phyloP scores from a whole-genome alignment of 2,113 vertebrate genomes.

The Microcebus lehilahytsara region DNA sequence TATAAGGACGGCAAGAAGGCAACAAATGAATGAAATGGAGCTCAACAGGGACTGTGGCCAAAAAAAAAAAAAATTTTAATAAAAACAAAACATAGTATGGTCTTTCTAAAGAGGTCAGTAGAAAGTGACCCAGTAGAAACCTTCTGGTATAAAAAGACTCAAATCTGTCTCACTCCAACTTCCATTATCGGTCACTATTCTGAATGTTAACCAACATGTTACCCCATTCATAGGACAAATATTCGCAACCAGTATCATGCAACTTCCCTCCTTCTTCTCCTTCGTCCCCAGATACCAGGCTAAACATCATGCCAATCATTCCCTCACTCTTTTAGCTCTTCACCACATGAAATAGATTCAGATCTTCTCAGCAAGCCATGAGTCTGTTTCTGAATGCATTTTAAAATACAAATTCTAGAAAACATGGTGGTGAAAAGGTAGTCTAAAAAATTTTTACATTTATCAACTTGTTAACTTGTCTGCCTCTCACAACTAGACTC shows the following conservation, averaged over 20 bases:
- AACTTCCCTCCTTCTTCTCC: not conserved
- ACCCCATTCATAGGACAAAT: not conserved
- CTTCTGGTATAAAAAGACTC: not conserved
- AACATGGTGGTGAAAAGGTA: not conserved
- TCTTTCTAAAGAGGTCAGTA: not conserved
- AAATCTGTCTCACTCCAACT: not conserved
- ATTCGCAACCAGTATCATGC: not conserved
- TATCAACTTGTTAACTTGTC: not conserved
- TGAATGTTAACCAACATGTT: not conserved
- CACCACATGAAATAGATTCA: not conserved
- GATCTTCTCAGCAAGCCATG: not conserved
- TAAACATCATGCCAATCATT: not conserved
- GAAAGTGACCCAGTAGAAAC: not conserved
- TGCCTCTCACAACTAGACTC: not conserved
- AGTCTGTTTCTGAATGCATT: not conserved
- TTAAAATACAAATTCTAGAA: not conserved
- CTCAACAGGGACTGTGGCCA: too few species aligned
- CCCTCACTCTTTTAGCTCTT: not conserved
- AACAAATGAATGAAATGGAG: not conserved
- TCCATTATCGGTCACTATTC: not conserved
- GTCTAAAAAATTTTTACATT: not conserved
- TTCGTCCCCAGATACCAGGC: not conserved
- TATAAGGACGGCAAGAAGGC: not conserved
- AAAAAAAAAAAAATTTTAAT: not conserved
- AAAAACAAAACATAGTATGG: not conserved